A percentile compares a stretch with the other conserved stretches of the same genome.
Conservation (phyloP, 1,140 invertebrate species). For the Phymorhynchus buccinoides region DNA sequence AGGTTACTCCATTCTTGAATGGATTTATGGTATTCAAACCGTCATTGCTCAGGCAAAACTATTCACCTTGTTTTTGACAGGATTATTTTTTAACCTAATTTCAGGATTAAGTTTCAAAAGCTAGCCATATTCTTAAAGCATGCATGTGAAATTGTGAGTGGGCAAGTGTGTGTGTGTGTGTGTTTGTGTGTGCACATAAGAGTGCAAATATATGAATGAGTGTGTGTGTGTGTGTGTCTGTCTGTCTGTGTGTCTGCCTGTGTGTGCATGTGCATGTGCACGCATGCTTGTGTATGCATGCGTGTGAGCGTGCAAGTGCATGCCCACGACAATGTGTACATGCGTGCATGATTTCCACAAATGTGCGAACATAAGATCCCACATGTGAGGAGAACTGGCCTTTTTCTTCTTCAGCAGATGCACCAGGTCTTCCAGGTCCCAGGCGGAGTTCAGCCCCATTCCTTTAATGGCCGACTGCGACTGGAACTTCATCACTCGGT, state of each 20-base stretch:
- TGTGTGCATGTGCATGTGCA: background rate
- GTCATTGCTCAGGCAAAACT: background rate
- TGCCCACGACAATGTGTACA: no score
- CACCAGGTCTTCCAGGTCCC: conserved; percentile 71
- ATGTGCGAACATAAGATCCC: no score
- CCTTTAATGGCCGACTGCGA: conserved; percentile 55
- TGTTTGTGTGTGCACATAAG: no score
- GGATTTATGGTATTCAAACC: background rate
- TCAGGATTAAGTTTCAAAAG: background rate
- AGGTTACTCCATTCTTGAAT: background rate
- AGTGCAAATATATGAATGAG: no score
- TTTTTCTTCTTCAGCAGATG: conserved; percentile 58
- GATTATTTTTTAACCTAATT: background rate
- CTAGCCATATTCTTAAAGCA: no score
- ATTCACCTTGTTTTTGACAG: no score
- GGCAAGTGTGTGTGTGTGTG: no score
- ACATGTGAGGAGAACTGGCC: conserved; percentile 54
- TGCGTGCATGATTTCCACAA: no score
- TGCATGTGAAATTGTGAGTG: no score
- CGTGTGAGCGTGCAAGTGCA: no score
- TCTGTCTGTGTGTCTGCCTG: no score
- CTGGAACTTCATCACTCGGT: conserved; percentile 55
- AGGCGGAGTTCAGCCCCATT: conserved; percentile 62
- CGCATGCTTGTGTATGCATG: background rate
- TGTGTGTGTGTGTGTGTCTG: no score